phyloP scores from a whole-genome alignment of 30 jellyfish, hydroid and myxozoan genomes.

The Turritopsis rubra region DNA sequence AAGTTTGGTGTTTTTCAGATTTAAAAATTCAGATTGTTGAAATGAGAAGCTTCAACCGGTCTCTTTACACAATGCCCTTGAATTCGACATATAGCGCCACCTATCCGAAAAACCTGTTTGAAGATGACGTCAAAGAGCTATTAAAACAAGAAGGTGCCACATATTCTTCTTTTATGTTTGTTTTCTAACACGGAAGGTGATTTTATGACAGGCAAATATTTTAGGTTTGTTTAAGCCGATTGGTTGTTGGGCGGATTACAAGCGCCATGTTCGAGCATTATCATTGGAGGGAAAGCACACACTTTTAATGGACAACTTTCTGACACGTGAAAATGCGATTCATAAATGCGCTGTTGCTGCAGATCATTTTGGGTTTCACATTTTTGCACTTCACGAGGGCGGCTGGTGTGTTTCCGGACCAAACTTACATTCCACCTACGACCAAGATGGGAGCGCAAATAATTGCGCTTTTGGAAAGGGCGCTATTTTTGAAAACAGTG shows the following conservation, averaged over 20 bases:
- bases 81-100: neutral
- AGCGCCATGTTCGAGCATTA: conserved; percentile 35
- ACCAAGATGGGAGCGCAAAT: conserved; percentile 56
- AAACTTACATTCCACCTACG: conserved; percentile 43
- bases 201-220: neutral
- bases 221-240: conserved; percentile 35
- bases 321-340: conserved; percentile 68
- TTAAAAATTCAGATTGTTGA: conserved; percentile 23
- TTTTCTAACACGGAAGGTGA: too few species aligned
- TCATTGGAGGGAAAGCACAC: conserved; percentile 60
- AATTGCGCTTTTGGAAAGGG: conserved; percentile 82
- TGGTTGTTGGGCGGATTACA: conserved; percentile 84
- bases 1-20: too few species aligned
- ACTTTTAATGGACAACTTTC: conserved; percentile 63
- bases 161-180: neutral
- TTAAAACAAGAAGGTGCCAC: conserved; percentile 18
- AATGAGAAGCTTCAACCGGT: conserved; percentile 27
- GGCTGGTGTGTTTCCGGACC: conserved; percentile 87
- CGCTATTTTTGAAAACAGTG: conserved; percentile 75
- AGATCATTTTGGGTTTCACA: conserved; percentile 38
- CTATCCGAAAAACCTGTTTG: conserved; percentile 25
- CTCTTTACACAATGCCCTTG: neutral
- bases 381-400: conserved; percentile 93
- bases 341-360: conserved; percentile 71
- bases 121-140: conserved; percentile 13